These are phyloP conservation scores for Anisognathus igniventris DNA, from an alignment of 2,797 vertebrate species.

Conservation along the genomic window DNA sequence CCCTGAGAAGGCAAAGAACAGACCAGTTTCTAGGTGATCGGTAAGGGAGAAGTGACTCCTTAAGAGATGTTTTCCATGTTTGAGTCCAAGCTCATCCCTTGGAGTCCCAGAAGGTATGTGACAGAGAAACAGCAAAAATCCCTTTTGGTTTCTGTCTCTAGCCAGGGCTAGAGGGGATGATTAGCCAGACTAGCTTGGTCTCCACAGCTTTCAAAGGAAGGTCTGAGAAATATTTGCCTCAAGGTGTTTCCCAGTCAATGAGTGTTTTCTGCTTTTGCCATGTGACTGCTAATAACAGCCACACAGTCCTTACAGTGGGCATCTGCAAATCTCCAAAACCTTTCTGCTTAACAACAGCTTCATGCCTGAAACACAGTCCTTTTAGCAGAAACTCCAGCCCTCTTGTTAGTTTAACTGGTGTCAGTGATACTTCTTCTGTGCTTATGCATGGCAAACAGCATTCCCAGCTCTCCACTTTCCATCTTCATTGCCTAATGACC, in stretches of 20 bases:
- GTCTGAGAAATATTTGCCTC: not conserved
- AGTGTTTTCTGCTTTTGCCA: not conserved
- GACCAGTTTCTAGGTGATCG: not conserved
- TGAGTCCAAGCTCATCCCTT: not conserved
- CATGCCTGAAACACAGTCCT: not conserved
- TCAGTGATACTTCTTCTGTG: not conserved
- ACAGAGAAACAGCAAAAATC: not conserved
- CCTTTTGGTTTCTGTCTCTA: not conserved
- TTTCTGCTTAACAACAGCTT: not conserved
- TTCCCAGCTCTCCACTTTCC: not conserved
- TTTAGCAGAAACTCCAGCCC: not conserved
- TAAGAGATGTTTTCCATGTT: not conserved
- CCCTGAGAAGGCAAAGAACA: not conserved
- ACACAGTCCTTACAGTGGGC: not conserved
- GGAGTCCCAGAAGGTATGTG: not conserved
- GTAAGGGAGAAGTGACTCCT: not conserved
- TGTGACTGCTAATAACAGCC: not conserved
- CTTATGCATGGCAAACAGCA: not conserved
- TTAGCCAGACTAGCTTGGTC: not conserved
- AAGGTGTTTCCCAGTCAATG: not conserved
- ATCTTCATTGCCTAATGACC: not conserved
- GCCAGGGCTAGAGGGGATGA: accelerated
- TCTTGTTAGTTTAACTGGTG: not conserved
- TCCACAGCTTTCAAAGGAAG: not conserved
- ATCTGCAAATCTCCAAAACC: not conserved